A percentile compares a stretch with the other conserved stretches of the same genome.
Conservation (phyloP, 2,797 vertebrate species). For the Silurus aristotelis region DNA sequence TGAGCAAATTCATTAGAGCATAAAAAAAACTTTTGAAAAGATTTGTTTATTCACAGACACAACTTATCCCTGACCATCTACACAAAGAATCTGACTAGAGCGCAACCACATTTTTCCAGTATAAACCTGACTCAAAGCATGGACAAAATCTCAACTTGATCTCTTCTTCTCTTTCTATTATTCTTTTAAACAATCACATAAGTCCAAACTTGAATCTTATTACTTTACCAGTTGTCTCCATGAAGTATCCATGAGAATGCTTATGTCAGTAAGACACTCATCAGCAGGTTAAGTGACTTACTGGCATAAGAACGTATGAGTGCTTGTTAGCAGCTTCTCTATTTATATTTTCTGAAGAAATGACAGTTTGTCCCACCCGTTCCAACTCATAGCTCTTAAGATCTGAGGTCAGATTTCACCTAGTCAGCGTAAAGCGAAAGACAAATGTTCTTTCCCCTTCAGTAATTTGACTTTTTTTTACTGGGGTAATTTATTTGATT, state of each 20-base stretch:
- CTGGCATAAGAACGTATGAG: too few relatives aligned
- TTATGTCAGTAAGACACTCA: too few relatives aligned
- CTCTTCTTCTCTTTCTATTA: neutral
- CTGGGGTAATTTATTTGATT: neutral
- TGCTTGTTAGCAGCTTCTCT: neutral
- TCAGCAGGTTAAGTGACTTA: too few relatives aligned
- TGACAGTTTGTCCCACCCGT: neutral
- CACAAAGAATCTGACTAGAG: neutral
- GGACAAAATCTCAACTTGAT: neutral
- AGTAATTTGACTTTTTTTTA: neutral
- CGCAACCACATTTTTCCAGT: neutral
- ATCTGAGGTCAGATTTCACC: neutral
- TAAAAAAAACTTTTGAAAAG: neutral
- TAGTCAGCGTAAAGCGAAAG: neutral
- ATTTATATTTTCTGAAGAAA: neutral
- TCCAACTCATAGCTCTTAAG: neutral
- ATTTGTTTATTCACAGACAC: neutral
- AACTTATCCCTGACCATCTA: neutral
- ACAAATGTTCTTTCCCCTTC: neutral
- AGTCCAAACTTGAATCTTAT: neutral
- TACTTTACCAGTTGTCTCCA: neutral
- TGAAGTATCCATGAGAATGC: neutral
- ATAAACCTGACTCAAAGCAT: neutral
- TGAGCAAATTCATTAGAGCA: neutral
- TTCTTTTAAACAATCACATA: neutral